A percentile compares a stretch with the other conserved stretches of the same genome.
Evolutionary conservation across 1,140 invertebrate genomes (phyloP).

Genomic region (Cylas formicarius): DNA sequence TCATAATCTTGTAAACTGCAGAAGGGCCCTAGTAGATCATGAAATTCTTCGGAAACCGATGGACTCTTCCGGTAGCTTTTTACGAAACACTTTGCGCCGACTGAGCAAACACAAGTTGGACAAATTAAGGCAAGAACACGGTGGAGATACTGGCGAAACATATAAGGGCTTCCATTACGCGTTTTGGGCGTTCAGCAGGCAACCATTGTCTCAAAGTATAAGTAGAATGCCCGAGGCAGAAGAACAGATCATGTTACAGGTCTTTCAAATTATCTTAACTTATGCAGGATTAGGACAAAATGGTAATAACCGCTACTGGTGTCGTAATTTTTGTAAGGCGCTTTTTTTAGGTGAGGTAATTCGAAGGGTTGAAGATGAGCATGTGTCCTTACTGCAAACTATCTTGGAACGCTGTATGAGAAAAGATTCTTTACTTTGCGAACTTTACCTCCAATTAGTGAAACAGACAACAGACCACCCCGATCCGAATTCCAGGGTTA

Average conservation of each 20-base stretch:
- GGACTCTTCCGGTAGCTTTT: constrained; percentile 69
- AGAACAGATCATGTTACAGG: constrained; percentile 75
- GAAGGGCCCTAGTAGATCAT: constrained; percentile 75
- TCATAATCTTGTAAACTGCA: constrained; percentile 70
- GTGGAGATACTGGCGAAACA: constrained; percentile 64
- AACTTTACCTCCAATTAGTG: constrained; percentile 87
- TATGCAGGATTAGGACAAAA: constrained; percentile 80
- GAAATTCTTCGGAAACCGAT: constrained; percentile 74
- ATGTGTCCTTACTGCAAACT: constrained; percentile 78
- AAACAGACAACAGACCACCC: constrained; percentile 88
- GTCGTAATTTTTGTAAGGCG: background rate
- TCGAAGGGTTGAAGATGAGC: constrained; percentile 70
- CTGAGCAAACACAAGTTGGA: constrained; percentile 83
- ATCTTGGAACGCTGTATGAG: constrained; percentile 86
- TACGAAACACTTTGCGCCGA: constrained; percentile 79
- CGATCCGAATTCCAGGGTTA: constrained; percentile 83
- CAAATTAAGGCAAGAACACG: constrained; percentile 72
- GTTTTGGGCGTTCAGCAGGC: constrained; percentile 87
- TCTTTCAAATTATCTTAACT: constrained; percentile 67
- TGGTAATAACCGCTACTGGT: constrained; percentile 38
- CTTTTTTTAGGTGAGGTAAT: constrained; percentile 36
- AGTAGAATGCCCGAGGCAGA: constrained; percentile 78
- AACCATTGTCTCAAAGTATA: constrained; percentile 70
- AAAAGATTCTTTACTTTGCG: constrained; percentile 79
- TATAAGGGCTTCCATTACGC: constrained; percentile 80